Base-by-base conservation (phyloP, 2,888 invertebrate species). In the Dasysyrphus albostriatus region DNA sequence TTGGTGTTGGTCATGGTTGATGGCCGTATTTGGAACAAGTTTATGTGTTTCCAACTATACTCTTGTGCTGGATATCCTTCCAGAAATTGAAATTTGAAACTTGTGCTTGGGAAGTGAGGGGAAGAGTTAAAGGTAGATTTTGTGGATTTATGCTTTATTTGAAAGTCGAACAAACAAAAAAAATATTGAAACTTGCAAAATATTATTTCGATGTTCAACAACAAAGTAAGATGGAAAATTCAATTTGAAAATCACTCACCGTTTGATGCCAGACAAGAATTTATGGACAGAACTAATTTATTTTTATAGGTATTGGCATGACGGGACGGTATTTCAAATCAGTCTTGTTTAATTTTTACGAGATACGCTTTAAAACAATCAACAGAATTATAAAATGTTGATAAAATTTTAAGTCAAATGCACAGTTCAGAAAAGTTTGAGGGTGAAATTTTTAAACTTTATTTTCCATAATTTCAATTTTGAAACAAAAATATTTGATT, bases 81-180 rank as follows among this genome's bases (percentile, higher is more conserved):
- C 14, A 19, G 5, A 67, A 63, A 67, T 47, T 63, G 63, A 63
- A 63, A 44, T 44, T 49, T 49, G 34, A 67, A 67, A 67, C 49
- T 67, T 67, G 34, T 54, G 8, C 16, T 59, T 3, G 24, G 14
- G 16, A 16, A 10, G 19, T 16, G 19, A 49, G 47, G 16, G 47
- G 16, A 49, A 49, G 34, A 49, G 19, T 54, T 47, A 44, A 19
- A 63, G 63, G 63, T 63, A 63, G 5, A 63, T 63, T 42, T 44
- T 63, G 63, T 44, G 44, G 44, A 44, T 63, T 63, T 47, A 44
- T 63, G 32, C 63, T 63, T 63, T 29, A 63, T 32, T 63, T 47
- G 63, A 5, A 63, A 37, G n/a, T 29, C 37, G 24, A 29, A 16
- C 14, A 34, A 14, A 34, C 5, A 58, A 34, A 29, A 32, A n/a